These are phyloP conservation scores for Peromyscus nudipes DNA, from an alignment of 2,797 vertebrate genomes.

Conservation along the genomic window DNA sequence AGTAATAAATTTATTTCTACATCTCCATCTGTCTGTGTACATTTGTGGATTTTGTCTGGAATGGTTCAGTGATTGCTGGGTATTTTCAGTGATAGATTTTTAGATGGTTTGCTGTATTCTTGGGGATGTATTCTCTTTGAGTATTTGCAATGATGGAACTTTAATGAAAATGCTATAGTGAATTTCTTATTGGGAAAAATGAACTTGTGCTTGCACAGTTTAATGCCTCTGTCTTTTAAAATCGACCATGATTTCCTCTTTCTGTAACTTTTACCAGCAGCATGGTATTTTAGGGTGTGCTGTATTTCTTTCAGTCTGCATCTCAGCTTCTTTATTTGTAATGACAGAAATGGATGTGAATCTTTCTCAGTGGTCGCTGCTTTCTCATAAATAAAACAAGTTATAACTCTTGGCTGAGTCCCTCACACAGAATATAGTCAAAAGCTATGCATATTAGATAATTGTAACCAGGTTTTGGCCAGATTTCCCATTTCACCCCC, in stretches of 20 bases:
- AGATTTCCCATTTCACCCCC: not conserved
- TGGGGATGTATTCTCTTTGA: conserved; percentile 47
- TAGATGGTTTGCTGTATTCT: conserved; percentile 43
- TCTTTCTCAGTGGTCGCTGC: conserved; percentile 52
- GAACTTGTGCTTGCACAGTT: not conserved
- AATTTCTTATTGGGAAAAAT: conserved; percentile 61
- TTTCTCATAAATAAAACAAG: conserved; percentile 62
- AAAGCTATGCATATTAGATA: conserved; percentile 46
- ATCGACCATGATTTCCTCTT: conserved; percentile 31
- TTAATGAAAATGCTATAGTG: conserved; percentile 52
- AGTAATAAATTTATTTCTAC: conserved; percentile 47
- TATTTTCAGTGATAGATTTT: conserved; percentile 64
- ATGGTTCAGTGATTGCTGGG: conserved; percentile 31
- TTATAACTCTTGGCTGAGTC: conserved; percentile 1
- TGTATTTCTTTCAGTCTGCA: conserved; percentile 21
- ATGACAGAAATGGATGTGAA: conserved; percentile 30
- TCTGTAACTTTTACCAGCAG: conserved; percentile 14
- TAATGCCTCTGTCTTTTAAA: conserved; percentile 55
- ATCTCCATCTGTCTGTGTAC: not conserved
- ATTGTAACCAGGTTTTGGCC: conserved; percentile 13
- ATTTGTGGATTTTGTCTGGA: conserved; percentile 10
- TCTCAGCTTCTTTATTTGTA: conserved; percentile 57
- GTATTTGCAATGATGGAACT: conserved; percentile 22
- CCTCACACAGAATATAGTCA: conserved; percentile 28
- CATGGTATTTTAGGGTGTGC: conserved; percentile 30